Conservation (phyloP, 1,140 invertebrate genomes). For the Caerostris extrusa region DNA sequence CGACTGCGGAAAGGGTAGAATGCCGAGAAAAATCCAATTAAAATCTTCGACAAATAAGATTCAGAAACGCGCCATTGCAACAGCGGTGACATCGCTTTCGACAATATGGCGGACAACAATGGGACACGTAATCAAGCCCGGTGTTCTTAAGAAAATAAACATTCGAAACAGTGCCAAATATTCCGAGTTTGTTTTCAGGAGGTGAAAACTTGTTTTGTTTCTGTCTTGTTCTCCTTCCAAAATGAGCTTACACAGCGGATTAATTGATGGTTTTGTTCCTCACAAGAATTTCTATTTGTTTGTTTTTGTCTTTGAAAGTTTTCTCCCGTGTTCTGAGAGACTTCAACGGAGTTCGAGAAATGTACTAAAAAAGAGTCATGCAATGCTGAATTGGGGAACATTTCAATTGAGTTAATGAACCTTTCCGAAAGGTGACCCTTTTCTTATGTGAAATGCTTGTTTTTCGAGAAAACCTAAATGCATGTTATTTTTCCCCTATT, state of each 20-base stretch:
- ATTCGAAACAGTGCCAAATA: neutral
- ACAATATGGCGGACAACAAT: conserved; percentile 29
- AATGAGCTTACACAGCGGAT: neutral
- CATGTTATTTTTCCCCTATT: neutral
- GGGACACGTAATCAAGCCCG: neutral
- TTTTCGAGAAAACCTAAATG: neutral
- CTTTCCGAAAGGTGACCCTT: neutral
- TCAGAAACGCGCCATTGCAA: neutral
- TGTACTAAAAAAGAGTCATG: neutral
- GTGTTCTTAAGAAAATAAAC: neutral
- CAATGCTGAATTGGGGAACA: neutral
- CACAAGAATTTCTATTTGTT: neutral
- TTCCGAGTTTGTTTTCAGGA: neutral
- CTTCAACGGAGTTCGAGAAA: neutral
- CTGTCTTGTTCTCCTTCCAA: neutral
- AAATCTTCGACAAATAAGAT: conserved; percentile 11
- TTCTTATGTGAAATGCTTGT: neutral
- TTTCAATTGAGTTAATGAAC: conserved; percentile 5
- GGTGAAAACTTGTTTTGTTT: neutral
- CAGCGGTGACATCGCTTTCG: neutral
- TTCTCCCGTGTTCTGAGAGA: neutral
- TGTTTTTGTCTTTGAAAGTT: neutral
- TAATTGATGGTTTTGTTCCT: neutral
- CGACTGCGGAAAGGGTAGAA: neutral
- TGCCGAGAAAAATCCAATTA: neutral